Percentiles rank a stretch among this genome's conserved stretches.
phyloP scores from a whole-genome alignment of 2,888 invertebrate species.

The Uropetala carovei region DNA sequence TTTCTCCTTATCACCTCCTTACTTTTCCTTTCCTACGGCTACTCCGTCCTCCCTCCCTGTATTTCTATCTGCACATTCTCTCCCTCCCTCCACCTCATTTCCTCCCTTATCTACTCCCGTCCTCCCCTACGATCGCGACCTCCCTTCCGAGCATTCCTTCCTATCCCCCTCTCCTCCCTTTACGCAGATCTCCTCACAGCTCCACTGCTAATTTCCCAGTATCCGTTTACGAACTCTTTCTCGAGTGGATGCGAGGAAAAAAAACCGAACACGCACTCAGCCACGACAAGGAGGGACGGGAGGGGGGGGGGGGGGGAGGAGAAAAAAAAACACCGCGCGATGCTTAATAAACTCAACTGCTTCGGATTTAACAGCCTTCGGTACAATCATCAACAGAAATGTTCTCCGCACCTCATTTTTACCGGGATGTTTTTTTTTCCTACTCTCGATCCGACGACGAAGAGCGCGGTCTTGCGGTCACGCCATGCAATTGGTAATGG shows the following conservation, averaged over 20 bases:
- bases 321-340: neutral
- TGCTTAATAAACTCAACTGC: slow-evolving; percentile 22
- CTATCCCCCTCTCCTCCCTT: neutral
- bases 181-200: neutral
- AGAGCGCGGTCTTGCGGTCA: slow-evolving; percentile 2
- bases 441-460: neutral
- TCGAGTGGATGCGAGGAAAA: neutral
- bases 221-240: slow-evolving; percentile 7
- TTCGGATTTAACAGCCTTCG: neutral
- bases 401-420: slow-evolving; percentile 24
- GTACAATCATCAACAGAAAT: slow-evolving; percentile 24
- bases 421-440: neutral
- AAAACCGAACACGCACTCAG: neutral
- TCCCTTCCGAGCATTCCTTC: neutral
- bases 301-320: neutral
- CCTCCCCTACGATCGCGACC: no score
- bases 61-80: neutral
- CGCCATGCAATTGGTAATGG: slow-evolving; percentile 35
- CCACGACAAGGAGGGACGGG: neutral
- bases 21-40: no score
- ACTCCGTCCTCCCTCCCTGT: neutral
- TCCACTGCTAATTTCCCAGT: slow-evolving; percentile 2
- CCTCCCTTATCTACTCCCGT: neutral
- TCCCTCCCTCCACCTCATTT: neutral
- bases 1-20: neutral